Evolutionary conservation across 2,888 invertebrate genomes (phyloP), one percentile per base, ranked within the genome.

Genomic region (Helicoverpa assulta): DNA sequence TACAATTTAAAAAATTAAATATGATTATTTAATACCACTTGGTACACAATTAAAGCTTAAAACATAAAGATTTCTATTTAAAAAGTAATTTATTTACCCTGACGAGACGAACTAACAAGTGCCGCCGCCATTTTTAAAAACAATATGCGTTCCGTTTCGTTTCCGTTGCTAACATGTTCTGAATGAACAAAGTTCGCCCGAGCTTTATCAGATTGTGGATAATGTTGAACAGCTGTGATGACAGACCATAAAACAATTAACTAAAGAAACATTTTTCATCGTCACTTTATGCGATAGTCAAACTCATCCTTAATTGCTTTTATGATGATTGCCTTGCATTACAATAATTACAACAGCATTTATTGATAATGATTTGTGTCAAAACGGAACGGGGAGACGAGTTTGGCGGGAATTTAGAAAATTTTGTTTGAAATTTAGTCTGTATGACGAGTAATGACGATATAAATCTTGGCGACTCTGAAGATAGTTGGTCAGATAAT

Each of bases 41-140:
- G 19, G 43, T 55, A 21, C 12, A 73, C 47, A 69, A 64, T 64
- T 70, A 63, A 26, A n/a, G 0, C 5, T 19, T 54, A 60, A 74
- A 63, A 70, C 61, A 40, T 67, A 21, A 67, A 3, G 10, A 56
- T 75, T 79, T 80, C 61, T 29, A 77, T 73, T 77, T 78, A 84
- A 89, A 91, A 87, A 88, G 78, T 85, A 82, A 88, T 87, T 90
- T 91, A 92, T 91, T 95, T 95, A 95, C 95, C 95, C 94, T 94
- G 92, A 92, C 94, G 95, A 95, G 95, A 91, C 95, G 95, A 95
- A 94, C 94, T 95, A 94, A 95, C 95, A 93, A 95, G 89, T 85
- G 91, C 93, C 89, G 86, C 92, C 91, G 95, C 95, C 95, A 95
- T 95, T 85, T 92, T 90, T 91, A 85, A 86, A 84, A 89, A 89